Evolutionary conservation across 2,888 invertebrate genomes (phyloP), one percentile per base, ranked within the genome.

Genomic region (Mycalesis mineus): DNA sequence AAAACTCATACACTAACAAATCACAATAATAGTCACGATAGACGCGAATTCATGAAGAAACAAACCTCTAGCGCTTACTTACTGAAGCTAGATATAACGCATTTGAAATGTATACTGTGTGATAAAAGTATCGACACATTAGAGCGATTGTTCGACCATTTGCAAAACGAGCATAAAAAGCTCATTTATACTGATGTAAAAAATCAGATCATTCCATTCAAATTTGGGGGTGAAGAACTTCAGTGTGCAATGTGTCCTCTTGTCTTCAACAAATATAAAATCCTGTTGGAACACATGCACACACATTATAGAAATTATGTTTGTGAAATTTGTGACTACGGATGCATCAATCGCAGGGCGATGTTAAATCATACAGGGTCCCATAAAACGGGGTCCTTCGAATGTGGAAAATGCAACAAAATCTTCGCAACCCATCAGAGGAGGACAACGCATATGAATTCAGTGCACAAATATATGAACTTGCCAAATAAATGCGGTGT

Each of bases 341-440:
- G 77, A 0, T 80, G 77, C 28, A 65, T 79, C 0, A 77, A 74
- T 47, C 61, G 65, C 0, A 65, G 64, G 7, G 61, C 60, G n/a
- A 36, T 66, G 45, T 29, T 51, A 6, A 60, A 53, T 13, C 74
- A 48, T 62, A 66, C 31, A 14, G 66, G 57, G 0, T 65, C 65
- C 5, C 79, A 80, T 14, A 68, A 63, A 22, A 68, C 57, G 5
- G 77, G 74, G 0, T 47, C 44, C 0, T 71, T 63, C 51, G 55
- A 62, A 5, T 89, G 88, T 55, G 74, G 74, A 2, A 71, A 64
- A 28, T 88, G 89, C 60, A 68, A 77, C 1, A 84, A 85, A 60
- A 66, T 78, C 0, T 88, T 77, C 15, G 31, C 31, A 66, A 74
- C 1, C 80, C 81, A 0, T 67, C 70, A 37, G 68, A 76, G 9